Evolutionary conservation across 1,140 invertebrate genomes (phyloP).

Genomic region (Panulirus ornatus): DNA sequence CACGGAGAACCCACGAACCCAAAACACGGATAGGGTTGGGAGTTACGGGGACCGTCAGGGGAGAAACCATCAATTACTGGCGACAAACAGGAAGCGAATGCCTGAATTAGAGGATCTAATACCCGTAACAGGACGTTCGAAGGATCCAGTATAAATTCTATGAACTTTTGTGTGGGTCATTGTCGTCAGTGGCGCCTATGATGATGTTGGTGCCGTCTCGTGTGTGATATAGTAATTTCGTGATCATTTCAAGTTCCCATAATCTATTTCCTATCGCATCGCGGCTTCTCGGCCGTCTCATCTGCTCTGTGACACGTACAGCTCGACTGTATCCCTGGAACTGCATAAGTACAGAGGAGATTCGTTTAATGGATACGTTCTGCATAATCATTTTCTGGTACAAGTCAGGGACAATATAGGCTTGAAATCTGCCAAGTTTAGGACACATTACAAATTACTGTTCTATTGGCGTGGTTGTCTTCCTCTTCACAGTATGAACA

Average conservation of each 20-base stretch:
- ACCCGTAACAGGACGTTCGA: constrained; percentile 2
- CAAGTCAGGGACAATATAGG: no score
- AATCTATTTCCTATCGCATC: neutral
- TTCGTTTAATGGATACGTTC: no score
- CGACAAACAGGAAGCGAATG: neutral
- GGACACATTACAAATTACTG: no score
- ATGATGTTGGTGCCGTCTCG: constrained; percentile 52
- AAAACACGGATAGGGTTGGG: no score
- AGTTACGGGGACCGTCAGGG: neutral
- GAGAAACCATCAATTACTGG: neutral
- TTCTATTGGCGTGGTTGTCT: no score
- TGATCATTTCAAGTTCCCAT: neutral
- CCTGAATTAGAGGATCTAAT: neutral
- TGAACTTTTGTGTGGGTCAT: constrained; percentile 57
- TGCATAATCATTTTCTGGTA: no score
- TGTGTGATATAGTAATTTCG: constrained; percentile 43
- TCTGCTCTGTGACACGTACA: no score
- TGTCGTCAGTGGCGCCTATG: constrained; percentile 53
- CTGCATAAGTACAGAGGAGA: no score
- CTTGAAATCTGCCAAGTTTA: no score
- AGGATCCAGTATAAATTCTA: constrained; percentile 54
- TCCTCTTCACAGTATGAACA: no score
- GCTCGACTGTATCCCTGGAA: no score
- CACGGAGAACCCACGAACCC: neutral
- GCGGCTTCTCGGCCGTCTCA: neutral